A percentile compares a stretch with the other conserved stretches of the same genome.
phyloP scores from a whole-genome alignment of 2,888 invertebrate genomes.

The Ariolimax columbianus region DNA sequence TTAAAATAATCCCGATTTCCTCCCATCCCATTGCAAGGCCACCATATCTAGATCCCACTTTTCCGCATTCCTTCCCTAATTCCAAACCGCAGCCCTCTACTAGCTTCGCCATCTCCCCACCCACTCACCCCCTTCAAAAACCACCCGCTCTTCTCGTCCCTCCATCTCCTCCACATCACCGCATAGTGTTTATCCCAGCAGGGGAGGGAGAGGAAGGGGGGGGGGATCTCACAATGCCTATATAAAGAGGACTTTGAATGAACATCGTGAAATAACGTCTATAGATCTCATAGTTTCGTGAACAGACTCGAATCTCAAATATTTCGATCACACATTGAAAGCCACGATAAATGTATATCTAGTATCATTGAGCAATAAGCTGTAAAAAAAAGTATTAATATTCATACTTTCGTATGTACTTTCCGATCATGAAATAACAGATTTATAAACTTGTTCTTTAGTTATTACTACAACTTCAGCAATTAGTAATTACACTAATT shows the following conservation, averaged over 20 bases:
- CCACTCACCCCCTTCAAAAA: constrained; percentile 10
- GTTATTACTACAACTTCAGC: too few relatives aligned
- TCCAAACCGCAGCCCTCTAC: not conserved
- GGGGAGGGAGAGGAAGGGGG: too few relatives aligned
- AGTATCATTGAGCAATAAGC: too few relatives aligned
- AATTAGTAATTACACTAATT: too few relatives aligned
- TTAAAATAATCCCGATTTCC: not conserved
- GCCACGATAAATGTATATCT: not conserved
- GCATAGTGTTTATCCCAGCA: not conserved
- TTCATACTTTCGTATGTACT: too few relatives aligned
- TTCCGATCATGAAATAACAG: too few relatives aligned
- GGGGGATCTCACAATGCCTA: not conserved
- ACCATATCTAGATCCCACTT: not conserved
- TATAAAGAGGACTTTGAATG: not conserved
- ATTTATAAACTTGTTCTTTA: too few relatives aligned
- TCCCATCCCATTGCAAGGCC: not conserved
- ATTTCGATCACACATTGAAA: not conserved
- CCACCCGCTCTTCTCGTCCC: not conserved
- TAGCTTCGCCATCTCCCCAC: not conserved
- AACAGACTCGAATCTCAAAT: not conserved
- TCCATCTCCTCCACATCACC: not conserved
- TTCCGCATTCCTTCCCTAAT: constrained; percentile 9
- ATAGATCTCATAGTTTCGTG: not conserved
- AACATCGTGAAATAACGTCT: not conserved
- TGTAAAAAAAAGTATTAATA: too few relatives aligned